These are phyloP conservation scores for Sclerodermus sp. DNA, from an alignment of 2,888 invertebrate species.

Conservation along the genomic window DNA sequence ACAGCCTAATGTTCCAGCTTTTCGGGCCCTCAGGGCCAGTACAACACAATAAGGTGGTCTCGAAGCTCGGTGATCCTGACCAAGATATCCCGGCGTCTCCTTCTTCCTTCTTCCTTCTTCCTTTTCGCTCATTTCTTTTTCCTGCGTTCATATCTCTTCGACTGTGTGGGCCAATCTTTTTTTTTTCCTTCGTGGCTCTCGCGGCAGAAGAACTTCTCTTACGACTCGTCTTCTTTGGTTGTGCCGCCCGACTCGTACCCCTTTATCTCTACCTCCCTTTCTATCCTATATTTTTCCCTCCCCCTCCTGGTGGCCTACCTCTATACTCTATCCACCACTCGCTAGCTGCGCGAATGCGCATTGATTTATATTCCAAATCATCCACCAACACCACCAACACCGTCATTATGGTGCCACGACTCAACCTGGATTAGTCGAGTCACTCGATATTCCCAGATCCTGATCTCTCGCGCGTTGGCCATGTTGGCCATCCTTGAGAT, in stretches of 20 bases:
- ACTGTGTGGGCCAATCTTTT: slow-evolving; percentile 6
- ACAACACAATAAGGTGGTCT: slow-evolving; percentile 44
- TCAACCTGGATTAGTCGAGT: too few species aligned
- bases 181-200: slow-evolving; percentile 7
- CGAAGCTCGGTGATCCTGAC: slow-evolving; percentile 36
- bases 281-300: slow-evolving; percentile 30
- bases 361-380: too few species aligned
- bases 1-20: slow-evolving; percentile 29
- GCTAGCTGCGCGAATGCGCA: neutral
- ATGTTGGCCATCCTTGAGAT: too few species aligned
- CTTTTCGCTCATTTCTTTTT: slow-evolving; percentile 9
- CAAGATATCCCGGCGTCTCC: slow-evolving; percentile 31
- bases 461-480: too few species aligned
- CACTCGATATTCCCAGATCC: too few species aligned
- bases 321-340: neutral
- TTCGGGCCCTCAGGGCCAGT: slow-evolving; percentile 25
- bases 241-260: slow-evolving; percentile 40
- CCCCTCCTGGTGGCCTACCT: slow-evolving; percentile 16
- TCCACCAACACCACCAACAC: too few species aligned
- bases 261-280: slow-evolving; percentile 47
- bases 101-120: slow-evolving; percentile 8
- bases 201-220: slow-evolving; percentile 30
- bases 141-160: slow-evolving; percentile 8
- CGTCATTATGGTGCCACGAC: too few species aligned
- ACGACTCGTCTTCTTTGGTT: slow-evolving; percentile 41